These are phyloP conservation scores for Hylomyscus alleni DNA, from an alignment of 2,797 vertebrate species.

Conservation along the genomic window DNA sequence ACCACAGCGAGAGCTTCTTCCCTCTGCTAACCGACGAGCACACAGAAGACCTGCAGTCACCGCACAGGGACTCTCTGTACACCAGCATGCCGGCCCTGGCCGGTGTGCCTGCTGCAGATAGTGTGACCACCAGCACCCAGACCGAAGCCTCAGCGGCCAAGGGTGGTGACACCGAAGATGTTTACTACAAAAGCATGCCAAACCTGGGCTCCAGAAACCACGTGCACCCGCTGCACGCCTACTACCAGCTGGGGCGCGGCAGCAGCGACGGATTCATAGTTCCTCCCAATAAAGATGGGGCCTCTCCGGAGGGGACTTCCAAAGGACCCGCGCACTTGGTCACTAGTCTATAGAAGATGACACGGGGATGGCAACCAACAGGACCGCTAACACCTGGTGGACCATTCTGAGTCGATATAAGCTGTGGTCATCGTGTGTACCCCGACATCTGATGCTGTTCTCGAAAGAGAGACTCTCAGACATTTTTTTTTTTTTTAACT, in stretches of 20 bases:
- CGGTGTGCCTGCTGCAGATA: conserved; percentile 90
- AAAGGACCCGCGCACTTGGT: conserved; percentile 97
- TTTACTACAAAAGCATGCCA: conserved; percentile 99
- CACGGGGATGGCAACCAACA: conserved; percentile 80
- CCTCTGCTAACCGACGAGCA: conserved; percentile 97
- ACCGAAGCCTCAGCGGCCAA: conserved; percentile 93
- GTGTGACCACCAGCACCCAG: conserved; percentile 90
- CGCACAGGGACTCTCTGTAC: conserved; percentile 97
- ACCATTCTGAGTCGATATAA: conserved; percentile 92
- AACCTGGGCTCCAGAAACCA: conserved; percentile 97
- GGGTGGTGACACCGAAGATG: conserved; percentile 93
- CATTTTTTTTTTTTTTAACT: conserved; percentile 84
- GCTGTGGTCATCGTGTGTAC: conserved; percentile 94
- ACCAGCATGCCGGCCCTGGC: conserved; percentile 97
- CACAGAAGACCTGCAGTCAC: conserved; percentile 94
- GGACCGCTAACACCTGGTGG: conserved; percentile 84
- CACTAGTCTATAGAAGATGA: conserved; percentile 97
- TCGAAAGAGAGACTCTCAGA: conserved; percentile 84
- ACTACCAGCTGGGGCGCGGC: conserved; percentile 98
- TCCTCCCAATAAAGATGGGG: conserved; percentile 95
- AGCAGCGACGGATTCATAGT: conserved; percentile 99
- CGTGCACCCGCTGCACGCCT: conserved; percentile 96
- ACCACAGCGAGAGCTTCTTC: conserved; percentile 98
- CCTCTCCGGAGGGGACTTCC: conserved; percentile 91
- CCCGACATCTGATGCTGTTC: conserved; percentile 90